phyloP scores from a whole-genome alignment of 2,888 invertebrate genomes.

The Drosophila planitibia region DNA sequence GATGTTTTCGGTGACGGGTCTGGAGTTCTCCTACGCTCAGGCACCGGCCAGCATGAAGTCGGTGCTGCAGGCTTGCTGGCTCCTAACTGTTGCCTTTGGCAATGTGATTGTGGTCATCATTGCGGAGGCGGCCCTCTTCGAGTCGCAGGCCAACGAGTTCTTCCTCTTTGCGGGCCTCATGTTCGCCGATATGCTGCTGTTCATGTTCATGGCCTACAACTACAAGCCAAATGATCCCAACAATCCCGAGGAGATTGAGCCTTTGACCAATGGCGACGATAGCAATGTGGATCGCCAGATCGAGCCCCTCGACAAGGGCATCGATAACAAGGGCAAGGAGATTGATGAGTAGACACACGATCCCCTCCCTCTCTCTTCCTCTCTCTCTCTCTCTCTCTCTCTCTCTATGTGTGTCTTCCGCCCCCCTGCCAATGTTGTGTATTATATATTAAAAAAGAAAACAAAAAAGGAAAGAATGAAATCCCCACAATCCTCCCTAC shows the following conservation, averaged over 20 bases:
- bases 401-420: neutral
- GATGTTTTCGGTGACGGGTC: constrained; percentile 90
- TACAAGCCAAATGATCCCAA: constrained; percentile 87
- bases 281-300: constrained; percentile 12
- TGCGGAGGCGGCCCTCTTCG: constrained; percentile 91
- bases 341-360: constrained; percentile 50
- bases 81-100: constrained; percentile 97
- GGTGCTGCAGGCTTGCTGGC: constrained; percentile 95
- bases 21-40: constrained; percentile 90
- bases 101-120: constrained; percentile 96
- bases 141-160: constrained; percentile 93
- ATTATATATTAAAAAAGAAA: constrained; percentile 30
- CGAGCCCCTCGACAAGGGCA: constrained; percentile 51
- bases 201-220: constrained; percentile 91
- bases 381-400: neutral
- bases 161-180: constrained; percentile 95
- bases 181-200: constrained; percentile 93
- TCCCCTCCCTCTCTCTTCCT: neutral
- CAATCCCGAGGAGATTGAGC: constrained; percentile 53
- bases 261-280: constrained; percentile 46
- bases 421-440: constrained; percentile 40
- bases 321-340: constrained; percentile 73
- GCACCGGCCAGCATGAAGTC: constrained; percentile 95
- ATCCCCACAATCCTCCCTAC: neutral
- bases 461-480: neutral